Evolutionary conservation across 2,113 vertebrate genomes (phyloP).

Genomic region (Campylomormyrus tamandua): DNA sequence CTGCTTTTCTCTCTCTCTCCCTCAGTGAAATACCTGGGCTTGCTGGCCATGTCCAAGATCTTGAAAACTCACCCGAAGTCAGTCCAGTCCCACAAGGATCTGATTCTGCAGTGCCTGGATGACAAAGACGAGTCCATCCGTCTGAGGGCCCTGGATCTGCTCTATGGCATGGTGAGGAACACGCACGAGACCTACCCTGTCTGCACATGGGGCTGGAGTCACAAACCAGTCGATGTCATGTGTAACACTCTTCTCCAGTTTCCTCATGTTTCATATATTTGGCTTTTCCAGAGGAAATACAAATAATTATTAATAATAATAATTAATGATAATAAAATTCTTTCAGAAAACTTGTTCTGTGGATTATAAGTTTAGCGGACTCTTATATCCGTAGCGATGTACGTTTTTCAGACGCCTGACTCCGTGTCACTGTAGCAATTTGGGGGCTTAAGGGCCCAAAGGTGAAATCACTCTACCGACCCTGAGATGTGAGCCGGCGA

Average conservation of each 20-base stretch:
- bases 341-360: neutral
- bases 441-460: neutral
- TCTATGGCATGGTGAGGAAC: slow-evolving; percentile 85
- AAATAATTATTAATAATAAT: neutral
- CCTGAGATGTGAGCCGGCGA: neutral
- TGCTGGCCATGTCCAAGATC: slow-evolving; percentile 98
- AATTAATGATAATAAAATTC: neutral
- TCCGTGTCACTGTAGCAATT: neutral
- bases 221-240: neutral
- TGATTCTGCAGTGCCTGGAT: slow-evolving; percentile 92
- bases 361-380: neutral
- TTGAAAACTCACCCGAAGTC: slow-evolving; percentile 95
- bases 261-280: neutral
- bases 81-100: slow-evolving; percentile 96
- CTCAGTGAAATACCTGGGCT: slow-evolving; percentile 93
- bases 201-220: neutral
- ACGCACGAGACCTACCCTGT: neutral
- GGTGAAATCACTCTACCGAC: neutral
- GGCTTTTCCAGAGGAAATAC: neutral
- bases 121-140: slow-evolving; percentile 98
- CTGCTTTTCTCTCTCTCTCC: slow-evolving; percentile 12
- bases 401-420: neutral
- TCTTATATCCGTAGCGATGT: neutral
- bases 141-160: slow-evolving; percentile 85
- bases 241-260: neutral